phyloP scores from a whole-genome alignment of 1,140 invertebrate genomes.

The Cotesia typhae region DNA sequence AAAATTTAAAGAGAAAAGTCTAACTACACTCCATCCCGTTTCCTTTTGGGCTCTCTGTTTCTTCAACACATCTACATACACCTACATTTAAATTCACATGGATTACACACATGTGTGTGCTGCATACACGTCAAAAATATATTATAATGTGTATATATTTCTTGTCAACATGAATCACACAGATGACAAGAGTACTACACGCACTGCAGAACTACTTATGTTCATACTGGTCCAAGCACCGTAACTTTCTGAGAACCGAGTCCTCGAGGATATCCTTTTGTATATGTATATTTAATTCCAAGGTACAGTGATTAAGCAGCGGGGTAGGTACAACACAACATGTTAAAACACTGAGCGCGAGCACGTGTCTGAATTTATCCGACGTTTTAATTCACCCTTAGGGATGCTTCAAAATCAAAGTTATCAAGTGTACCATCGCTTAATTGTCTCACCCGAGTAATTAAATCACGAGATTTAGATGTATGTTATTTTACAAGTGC shows the following conservation, averaged over 20 bases:
- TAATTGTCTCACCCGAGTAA: conserved; percentile 54
- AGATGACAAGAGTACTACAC: conserved; percentile 13
- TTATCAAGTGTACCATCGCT: conserved; percentile 51
- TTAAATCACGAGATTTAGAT: conserved; percentile 51
- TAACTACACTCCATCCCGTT: background rate
- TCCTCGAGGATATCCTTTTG: conserved; percentile 25
- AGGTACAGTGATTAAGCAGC: conserved; percentile 19
- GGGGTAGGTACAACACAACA: background rate
- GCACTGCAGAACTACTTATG: background rate
- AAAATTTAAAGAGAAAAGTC: conserved; percentile 5
- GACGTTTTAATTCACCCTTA: conserved; percentile 37
- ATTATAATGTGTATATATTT: background rate
- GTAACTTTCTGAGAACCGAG: conserved; percentile 3
- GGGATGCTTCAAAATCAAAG: conserved; percentile 46
- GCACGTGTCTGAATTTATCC: conserved; percentile 33
- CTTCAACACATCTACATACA: background rate
- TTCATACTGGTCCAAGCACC: background rate
- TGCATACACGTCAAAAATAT: background rate
- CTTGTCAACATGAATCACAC: conserved; percentile 14
- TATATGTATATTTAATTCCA: background rate
- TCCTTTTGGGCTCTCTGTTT: background rate
- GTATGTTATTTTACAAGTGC: background rate
- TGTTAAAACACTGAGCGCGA: conserved; percentile 8
- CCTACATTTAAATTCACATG: background rate
- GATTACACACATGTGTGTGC: background rate